Conservation (phyloP, 2,113 vertebrate genomes). For the Oreocharis arfaki region DNA sequence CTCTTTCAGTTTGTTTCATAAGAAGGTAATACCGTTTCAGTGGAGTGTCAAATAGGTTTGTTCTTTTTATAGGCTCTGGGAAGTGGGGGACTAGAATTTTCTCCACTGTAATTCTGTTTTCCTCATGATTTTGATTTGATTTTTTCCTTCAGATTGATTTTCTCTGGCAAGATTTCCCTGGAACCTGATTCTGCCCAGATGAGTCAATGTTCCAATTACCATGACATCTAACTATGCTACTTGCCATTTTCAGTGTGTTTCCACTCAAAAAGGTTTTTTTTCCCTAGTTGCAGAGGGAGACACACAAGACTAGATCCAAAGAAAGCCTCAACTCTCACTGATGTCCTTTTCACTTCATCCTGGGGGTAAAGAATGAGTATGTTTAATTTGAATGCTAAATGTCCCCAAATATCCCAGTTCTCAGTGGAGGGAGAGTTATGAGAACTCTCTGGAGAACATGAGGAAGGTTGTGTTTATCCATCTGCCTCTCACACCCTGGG, state of each 20-base stretch:
- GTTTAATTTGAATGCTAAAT: neutral
- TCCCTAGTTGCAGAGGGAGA: neutral
- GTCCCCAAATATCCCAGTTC: neutral
- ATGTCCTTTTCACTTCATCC: neutral
- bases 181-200: neutral
- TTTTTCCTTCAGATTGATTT: slow-evolving; percentile 5
- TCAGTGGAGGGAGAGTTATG: neutral
- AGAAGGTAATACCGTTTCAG: neutral
- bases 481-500: neutral
- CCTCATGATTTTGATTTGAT: neutral
- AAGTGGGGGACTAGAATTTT: neutral
- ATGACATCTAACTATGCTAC: neutral
- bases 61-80: neutral
- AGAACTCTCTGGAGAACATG: neutral
- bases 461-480: neutral
- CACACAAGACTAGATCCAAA: neutral
- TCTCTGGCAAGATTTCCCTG: neutral
- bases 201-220: neutral
- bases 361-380: rapidly evolving
- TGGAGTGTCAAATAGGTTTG: neutral
- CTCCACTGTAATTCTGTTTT: neutral
- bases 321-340: neutral
- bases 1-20: neutral
- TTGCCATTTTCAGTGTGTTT: neutral
- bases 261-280: neutral